These are phyloP conservation scores for Syrrhaptes paradoxus DNA, from an alignment of 2,113 vertebrate species.

Conservation along the genomic window DNA sequence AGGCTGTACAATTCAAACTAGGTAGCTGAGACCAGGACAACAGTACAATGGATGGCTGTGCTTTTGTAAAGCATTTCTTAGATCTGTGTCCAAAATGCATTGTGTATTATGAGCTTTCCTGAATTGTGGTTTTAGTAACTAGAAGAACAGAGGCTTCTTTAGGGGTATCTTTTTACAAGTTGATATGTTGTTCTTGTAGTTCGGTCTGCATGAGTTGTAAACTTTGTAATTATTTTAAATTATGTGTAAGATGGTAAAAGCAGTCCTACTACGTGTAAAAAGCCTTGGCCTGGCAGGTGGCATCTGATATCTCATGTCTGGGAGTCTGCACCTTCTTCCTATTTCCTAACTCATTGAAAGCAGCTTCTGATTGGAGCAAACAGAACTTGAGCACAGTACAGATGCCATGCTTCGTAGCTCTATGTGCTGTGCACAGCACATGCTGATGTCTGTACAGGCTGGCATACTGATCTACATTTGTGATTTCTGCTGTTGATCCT, in stretches of 20 bases:
- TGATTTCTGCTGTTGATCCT: background rate
- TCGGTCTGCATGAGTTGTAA: background rate
- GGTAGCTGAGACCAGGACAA: background rate
- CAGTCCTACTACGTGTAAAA: background rate
- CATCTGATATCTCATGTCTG: background rate
- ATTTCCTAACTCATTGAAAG: background rate
- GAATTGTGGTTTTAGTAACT: background rate
- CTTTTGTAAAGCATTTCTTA: background rate
- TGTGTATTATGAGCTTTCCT: background rate
- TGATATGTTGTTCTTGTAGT: background rate
- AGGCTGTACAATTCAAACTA: background rate
- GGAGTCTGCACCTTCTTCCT: background rate
- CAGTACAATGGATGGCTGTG: background rate
- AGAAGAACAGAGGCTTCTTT: background rate
- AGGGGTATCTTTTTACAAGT: background rate
- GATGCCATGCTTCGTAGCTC: background rate
- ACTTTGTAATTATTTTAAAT: background rate
- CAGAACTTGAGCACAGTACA: background rate
- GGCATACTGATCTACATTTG: background rate
- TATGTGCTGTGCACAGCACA: rapidly evolving
- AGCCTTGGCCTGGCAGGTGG: background rate
- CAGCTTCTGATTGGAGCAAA: background rate
- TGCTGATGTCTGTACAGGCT: background rate
- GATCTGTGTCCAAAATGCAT: background rate
- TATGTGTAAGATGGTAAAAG: background rate